Percentiles rank a stretch among this genome's conserved stretches.
phyloP scores from a whole-genome alignment of 2,113 vertebrate species.

The Ceuthmochares aereus region DNA sequence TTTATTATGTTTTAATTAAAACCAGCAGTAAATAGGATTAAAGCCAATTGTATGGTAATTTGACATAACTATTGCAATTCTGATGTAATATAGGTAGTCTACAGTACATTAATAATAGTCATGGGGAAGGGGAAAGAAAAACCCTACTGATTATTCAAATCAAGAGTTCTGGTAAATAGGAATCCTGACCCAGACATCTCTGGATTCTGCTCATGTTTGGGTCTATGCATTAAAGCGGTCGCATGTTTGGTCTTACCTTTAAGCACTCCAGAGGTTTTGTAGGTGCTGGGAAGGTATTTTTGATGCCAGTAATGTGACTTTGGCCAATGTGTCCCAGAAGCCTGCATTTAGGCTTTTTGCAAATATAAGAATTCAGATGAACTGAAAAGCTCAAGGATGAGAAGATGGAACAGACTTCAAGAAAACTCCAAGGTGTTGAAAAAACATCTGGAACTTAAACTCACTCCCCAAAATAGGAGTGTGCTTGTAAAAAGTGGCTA shows the following conservation, averaged over 20 bases:
- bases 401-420: background rate
- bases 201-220: background rate
- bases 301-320: background rate
- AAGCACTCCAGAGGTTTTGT: background rate
- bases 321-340: background rate
- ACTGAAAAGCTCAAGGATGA: background rate
- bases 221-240: background rate
- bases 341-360: background rate
- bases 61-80: background rate
- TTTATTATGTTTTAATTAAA: conserved; percentile 54
- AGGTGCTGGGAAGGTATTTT: background rate
- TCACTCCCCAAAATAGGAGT: background rate
- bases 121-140: background rate
- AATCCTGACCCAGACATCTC: background rate
- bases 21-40: conserved; percentile 36
- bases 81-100: background rate
- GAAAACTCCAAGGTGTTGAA: background rate
- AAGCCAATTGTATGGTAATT: conserved; percentile 25
- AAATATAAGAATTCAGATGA: background rate
- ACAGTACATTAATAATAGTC: background rate
- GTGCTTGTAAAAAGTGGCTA: background rate
- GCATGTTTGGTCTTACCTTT: background rate
- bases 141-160: background rate
- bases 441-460: background rate
- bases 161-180: background rate